Evolutionary conservation across 2,797 vertebrate species (phyloP), one percentile per base, ranked within the genome.

Genomic region (Anabacerthia variegaticeps): DNA sequence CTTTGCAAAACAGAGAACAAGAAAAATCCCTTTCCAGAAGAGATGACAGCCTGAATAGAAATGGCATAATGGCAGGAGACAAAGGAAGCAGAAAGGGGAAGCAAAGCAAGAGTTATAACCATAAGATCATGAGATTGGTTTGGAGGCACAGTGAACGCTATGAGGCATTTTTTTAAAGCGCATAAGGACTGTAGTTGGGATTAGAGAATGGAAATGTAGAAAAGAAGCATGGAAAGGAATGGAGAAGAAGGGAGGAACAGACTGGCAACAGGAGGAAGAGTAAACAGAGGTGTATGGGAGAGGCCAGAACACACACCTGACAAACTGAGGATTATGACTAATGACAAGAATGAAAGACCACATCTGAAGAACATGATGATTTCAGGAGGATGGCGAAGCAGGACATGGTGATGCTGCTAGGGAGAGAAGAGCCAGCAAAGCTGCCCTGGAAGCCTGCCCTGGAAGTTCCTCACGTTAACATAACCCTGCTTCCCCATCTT

Each of bases 101-200:
- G 95, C 96, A 94, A 89, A 95, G 91, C 92, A 97, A 96, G 95
- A 95, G 92, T 93, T 96, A 96, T 96, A 97, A 96, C 94, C 96
- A 93, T 96, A 97, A 97, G 32, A 95, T 96, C 95, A 96, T 96
- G 91, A 96, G 91, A 80, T 97, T 96, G 95, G 93, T 97, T 95
- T 97, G 95, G 95, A 97, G 95, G 95, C 96, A 96, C 95, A 96
- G 92, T 96, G 95, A 96, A 92, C 95, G 92, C 94, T 96, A 96
- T 96, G 96, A 96, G 92, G 95, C 92, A 89, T 95, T 96, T 97
- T 96, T 97, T 97, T 97, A 95, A 96, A 94, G 61, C 67, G 21
- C 86, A 43, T 95, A 95, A 95, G 26, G 87, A 96, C 95, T 95
- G 55, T 96, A 97, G 95, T 96, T 96, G 95, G 94, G 95, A 94